A percentile compares a stretch with the other conserved stretches of the same genome.
Evolutionary conservation across 2,113 vertebrate species (phyloP).

Genomic region (Oenanthe oenanthe): DNA sequence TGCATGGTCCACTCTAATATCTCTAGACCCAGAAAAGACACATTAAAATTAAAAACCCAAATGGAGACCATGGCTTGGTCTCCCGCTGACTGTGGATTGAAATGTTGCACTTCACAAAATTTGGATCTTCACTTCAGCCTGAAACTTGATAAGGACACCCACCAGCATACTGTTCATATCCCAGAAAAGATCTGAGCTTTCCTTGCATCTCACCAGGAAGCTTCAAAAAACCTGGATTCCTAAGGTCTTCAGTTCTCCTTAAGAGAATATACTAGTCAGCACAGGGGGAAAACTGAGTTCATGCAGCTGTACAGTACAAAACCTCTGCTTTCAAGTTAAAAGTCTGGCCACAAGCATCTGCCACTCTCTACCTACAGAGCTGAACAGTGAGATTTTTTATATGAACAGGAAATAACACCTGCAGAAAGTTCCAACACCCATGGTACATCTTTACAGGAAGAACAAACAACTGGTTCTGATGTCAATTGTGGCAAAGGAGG

Average conservation of each 20-base stretch:
- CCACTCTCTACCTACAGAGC: fast-evolving
- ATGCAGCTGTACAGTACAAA: background rate
- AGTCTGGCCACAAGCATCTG: background rate
- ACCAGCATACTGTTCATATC: background rate
- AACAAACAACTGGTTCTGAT: background rate
- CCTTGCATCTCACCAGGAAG: background rate
- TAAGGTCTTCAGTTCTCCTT: background rate
- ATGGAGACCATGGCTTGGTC: background rate
- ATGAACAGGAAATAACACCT: background rate
- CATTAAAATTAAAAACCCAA: background rate
- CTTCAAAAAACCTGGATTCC: background rate
- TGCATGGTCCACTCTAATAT: background rate
- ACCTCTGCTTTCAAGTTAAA: background rate
- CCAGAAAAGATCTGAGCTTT: conserved; percentile 36
- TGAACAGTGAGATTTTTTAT: background rate
- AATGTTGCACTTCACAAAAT: background rate
- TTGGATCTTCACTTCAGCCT: background rate
- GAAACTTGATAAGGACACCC: background rate
- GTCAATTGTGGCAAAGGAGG: background rate
- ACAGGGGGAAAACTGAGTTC: background rate
- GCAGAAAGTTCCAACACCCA: fast-evolving
- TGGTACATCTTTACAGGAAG: background rate
- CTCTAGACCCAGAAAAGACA: background rate
- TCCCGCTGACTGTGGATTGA: background rate
- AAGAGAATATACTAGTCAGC: background rate